Base-by-base conservation (phyloP, 2,888 invertebrate genomes). In the Mellilla xanthometata region DNA sequence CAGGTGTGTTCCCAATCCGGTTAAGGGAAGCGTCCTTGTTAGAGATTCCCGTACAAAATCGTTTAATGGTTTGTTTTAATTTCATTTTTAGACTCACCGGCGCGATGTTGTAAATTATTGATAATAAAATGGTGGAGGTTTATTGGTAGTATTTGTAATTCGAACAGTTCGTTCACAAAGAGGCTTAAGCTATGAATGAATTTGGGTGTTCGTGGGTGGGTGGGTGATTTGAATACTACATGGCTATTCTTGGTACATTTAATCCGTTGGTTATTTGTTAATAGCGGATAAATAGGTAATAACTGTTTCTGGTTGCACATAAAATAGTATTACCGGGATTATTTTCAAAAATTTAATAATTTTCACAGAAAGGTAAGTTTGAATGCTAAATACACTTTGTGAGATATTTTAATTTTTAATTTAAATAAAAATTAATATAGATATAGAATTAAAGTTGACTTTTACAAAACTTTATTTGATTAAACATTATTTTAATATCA, bases 61-160 rank as follows among this genome's bases (percentile, higher is more conserved):
- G 84, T 86, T 86, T 86, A 88, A 89, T 89, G 87, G 87, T 87
- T 88, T 89, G 88, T 89, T 89, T 88, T 88, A 87, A 86, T 86
- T 84, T 82, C 79, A 81, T 84, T 88, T 85, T 79, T 79, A 81
- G 69, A 80, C 81, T 82, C 76, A 76, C 58, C 70, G 76, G 68
- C 64, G 74, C 72, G 71, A 72, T 76, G 76, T 74, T 68, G 76
- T 84, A 79, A 85, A 79, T 83, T 82, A 83, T 80, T 76, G 75
- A 74, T 76, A 78, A 77, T 85, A 79, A 78, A 82, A 78, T 62
- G 68, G 52, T 60, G 53, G 68, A 67, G 65, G 71, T 81, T 80
- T 81, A 81, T 79, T 75, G 68, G 67, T 68, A 65, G 65, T 72
- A 47, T 70, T 73, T 75, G 76, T 78, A 72, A 80, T 69, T 69